phyloP scores from a whole-genome alignment of 2,113 vertebrate genomes.

The Scophthalmus maximus region DNA sequence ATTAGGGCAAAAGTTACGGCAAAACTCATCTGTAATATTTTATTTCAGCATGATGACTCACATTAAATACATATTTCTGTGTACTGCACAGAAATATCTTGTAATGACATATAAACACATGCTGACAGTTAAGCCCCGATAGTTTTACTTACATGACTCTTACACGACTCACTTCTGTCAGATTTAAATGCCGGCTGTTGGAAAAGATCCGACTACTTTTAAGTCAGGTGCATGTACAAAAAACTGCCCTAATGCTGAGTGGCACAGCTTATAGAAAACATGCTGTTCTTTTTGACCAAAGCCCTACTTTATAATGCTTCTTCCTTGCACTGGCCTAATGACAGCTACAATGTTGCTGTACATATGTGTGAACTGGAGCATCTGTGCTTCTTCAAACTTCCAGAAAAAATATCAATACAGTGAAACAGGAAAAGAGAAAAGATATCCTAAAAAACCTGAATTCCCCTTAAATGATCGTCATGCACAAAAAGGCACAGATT shows the following conservation, averaged over 20 bases:
- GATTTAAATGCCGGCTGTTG: constrained; percentile 25
- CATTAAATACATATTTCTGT: constrained; percentile 37
- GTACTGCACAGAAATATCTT: constrained; percentile 21
- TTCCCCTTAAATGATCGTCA: too few species aligned
- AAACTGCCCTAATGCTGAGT: constrained; percentile 27
- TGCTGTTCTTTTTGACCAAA: constrained; percentile 14
- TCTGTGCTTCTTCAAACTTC: constrained; percentile 7
- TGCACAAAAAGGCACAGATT: too few species aligned
- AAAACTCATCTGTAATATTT: constrained; percentile 28
- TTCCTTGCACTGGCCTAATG: constrained; percentile 18
- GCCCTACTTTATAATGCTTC: neutral
- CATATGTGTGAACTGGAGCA: constrained; percentile 6
- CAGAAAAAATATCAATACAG: neutral
- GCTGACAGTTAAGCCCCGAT: constrained; percentile 31
- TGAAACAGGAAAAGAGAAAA: constrained; percentile 21
- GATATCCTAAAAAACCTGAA: too few species aligned
- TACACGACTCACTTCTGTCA: constrained; percentile 49
- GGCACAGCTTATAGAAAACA: constrained; percentile 40
- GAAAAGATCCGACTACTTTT: constrained; percentile 23
- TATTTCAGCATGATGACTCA: constrained; percentile 25
- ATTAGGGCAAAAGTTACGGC: neutral
- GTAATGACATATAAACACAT: constrained; percentile 54
- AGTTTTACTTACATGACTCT: constrained; percentile 36
- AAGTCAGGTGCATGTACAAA: constrained; percentile 27
- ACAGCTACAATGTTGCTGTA: neutral